A percentile compares a stretch with the other conserved stretches of the same genome.
These are phyloP conservation scores for Arnoldichthys spilopterus DNA, from an alignment of 2,797 vertebrate species.

Conservation along the genomic window DNA sequence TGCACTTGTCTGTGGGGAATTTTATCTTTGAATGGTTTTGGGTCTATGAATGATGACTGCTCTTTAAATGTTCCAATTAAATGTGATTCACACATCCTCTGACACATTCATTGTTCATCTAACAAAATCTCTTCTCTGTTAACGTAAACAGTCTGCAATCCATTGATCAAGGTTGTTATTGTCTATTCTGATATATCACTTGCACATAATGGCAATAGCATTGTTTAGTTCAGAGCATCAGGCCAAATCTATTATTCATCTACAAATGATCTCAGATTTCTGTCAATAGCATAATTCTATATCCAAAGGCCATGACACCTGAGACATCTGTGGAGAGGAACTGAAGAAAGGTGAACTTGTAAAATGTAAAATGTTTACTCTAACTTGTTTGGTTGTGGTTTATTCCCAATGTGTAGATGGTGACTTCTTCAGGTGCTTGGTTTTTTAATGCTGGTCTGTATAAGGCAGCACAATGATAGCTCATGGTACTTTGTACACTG, in stretches of 20 bases:
- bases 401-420: background rate
- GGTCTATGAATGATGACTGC: background rate
- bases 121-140: background rate
- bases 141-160: background rate
- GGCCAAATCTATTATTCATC: constrained; percentile 55
- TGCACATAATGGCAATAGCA: constrained; percentile 4
- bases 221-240: constrained; percentile 30
- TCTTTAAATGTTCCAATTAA: too few species aligned
- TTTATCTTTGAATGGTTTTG: background rate
- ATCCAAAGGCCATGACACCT: constrained; percentile 34
- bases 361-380: too few species aligned
- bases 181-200: background rate
- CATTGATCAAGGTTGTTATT: background rate
- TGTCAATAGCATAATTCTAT: constrained; percentile 31
- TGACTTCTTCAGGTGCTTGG: background rate
- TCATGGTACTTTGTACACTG: background rate
- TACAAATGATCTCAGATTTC: constrained; percentile 43
- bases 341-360: background rate
- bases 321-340: background rate
- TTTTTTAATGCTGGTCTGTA: background rate
- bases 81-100: background rate
- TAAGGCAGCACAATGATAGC: background rate
- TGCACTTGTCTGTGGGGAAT: background rate
- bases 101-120: background rate
- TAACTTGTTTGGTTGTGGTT: background rate